phyloP scores from a whole-genome alignment of 2,888 invertebrate species.

The Hymenopus coronatus region DNA sequence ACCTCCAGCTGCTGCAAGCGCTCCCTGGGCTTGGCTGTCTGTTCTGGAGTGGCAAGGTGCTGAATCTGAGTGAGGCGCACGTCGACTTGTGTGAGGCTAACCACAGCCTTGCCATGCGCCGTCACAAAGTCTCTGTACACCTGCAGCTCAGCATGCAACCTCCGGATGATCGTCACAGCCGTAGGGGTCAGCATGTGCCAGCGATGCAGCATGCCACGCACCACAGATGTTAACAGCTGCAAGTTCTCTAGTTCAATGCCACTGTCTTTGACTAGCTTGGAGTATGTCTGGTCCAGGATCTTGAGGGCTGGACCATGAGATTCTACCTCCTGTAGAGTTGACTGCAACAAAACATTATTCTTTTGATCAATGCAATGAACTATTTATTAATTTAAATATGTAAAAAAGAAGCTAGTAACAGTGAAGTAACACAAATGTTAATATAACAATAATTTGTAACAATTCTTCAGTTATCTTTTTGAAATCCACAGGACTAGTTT shows the following conservation, averaged over 20 bases:
- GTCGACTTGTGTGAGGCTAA: conserved; percentile 68
- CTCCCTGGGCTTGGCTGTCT: conserved; percentile 47
- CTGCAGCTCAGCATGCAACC: conserved; percentile 57
- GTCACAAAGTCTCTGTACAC: conserved; percentile 66
- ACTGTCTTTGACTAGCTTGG: conserved; percentile 62
- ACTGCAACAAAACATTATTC: conserved; percentile 26
- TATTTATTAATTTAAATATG: too few species aligned
- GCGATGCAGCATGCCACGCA: conserved; percentile 58
- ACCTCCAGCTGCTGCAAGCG: conserved; percentile 6
- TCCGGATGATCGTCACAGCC: conserved; percentile 57
- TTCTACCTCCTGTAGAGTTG: conserved; percentile 50
- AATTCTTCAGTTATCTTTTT: too few species aligned
- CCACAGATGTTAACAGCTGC: conserved; percentile 59
- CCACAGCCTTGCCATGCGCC: conserved; percentile 68
- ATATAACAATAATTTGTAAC: too few species aligned
- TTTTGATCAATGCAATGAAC: too few species aligned
- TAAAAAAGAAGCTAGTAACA: too few species aligned
- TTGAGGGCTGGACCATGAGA: conserved; percentile 56
- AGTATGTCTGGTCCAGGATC: conserved; percentile 66
- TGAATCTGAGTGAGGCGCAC: conserved; percentile 68
- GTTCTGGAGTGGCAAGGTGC: conserved; percentile 54
- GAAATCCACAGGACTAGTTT: too few species aligned
- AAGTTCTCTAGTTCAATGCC: conserved; percentile 66
- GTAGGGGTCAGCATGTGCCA: conserved; percentile 65
- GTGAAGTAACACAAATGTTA: too few species aligned